These are phyloP conservation scores for Lacerta agilis DNA, from an alignment of 2,797 vertebrate species.

Conservation along the genomic window DNA sequence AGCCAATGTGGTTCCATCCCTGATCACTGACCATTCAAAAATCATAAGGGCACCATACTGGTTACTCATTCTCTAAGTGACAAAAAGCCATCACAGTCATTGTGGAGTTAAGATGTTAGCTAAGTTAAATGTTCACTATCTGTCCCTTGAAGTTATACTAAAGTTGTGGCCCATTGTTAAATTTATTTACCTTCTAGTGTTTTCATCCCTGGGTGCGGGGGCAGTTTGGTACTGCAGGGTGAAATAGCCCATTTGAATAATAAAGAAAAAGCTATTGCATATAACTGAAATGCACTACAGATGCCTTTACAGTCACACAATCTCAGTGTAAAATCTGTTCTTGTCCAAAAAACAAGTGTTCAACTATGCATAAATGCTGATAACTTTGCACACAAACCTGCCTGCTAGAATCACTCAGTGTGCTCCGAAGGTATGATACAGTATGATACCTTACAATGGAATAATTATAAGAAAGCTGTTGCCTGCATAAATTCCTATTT, in stretches of 20 bases:
- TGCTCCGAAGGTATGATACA: conserved; percentile 51
- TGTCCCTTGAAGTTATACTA: not conserved
- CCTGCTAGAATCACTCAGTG: conserved; percentile 30
- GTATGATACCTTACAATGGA: conserved; percentile 44
- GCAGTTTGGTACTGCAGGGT: not conserved
- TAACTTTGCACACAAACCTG: conserved; percentile 42
- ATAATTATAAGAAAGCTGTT: conserved; percentile 66
- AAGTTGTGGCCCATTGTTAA: not conserved
- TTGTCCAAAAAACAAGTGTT: conserved; percentile 27
- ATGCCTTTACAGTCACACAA: conserved; percentile 17
- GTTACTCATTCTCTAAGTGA: not conserved
- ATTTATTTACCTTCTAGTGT: not conserved
- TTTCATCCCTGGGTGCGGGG: not conserved
- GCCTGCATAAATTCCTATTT: conserved; percentile 71
- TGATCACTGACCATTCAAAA: no score
- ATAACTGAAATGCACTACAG: conserved; percentile 22
- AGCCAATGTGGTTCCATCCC: no score
- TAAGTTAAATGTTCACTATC: not conserved
- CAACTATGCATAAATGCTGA: conserved; percentile 26
- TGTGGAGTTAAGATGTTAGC: not conserved
- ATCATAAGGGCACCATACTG: no score
- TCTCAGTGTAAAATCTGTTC: conserved; percentile 22
- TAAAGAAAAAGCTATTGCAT: conserved; percentile 28
- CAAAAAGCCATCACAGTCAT: not conserved
- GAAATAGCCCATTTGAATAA: conserved; percentile 12